Conservation (phyloP, 2,888 invertebrate species). For the Leucoptera coffeella region DNA sequence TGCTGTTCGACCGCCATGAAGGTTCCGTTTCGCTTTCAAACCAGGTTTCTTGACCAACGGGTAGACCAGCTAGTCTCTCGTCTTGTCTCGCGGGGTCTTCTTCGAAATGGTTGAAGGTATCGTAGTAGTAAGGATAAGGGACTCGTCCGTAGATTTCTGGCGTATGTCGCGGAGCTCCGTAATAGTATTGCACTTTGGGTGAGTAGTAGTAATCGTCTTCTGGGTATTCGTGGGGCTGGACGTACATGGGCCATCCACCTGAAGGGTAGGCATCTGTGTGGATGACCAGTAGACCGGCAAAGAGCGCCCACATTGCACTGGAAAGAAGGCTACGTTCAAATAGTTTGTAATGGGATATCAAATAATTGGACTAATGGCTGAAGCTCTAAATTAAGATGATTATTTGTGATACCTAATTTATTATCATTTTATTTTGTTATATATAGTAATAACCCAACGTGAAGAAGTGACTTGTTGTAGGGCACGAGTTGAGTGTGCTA, state of each 20-base stretch:
- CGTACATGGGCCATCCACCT: constrained; percentile 41
- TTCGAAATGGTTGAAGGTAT: constrained; percentile 47
- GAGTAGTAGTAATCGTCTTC: constrained; percentile 53
- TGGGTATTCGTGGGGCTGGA: constrained; percentile 39
- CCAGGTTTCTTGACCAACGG: constrained; percentile 62
- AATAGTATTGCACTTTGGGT: constrained; percentile 34
- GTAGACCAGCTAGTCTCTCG: constrained; percentile 54
- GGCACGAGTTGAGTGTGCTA: too few species aligned
- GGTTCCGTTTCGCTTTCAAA: constrained; percentile 50
- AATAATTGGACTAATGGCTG: not conserved
- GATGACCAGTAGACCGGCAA: constrained; percentile 42
- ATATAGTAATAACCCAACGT: not conserved
- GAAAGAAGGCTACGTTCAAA: constrained; percentile 11
- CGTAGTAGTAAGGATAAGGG: constrained; percentile 37
- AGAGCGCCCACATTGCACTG: constrained; percentile 24
- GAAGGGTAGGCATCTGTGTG: constrained; percentile 34
- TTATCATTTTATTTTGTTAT: too few species aligned
- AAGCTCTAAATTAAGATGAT: too few species aligned
- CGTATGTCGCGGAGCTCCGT: constrained; percentile 16
- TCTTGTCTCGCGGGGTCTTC: constrained; percentile 57
- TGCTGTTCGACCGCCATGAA: constrained; percentile 32
- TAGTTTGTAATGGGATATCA: not conserved
- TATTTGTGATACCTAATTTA: too few species aligned
- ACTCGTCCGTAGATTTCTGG: constrained; percentile 33
- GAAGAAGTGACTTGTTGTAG: not conserved